Conservation (phyloP, 2,113 vertebrate genomes). For the Lepus timidus region DNA sequence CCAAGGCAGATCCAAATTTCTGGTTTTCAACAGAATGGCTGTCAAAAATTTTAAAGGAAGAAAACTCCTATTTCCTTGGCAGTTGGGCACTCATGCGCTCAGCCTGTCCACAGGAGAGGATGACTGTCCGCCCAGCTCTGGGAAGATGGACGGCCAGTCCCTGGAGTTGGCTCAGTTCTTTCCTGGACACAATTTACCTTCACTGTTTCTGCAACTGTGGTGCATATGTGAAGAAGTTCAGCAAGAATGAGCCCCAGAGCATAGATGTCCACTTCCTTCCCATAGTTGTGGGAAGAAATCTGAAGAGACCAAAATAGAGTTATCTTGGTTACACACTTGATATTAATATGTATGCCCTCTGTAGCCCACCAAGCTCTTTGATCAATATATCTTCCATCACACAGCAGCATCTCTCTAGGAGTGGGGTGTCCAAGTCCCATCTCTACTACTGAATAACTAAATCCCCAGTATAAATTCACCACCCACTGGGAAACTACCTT, state of each 20-base stretch:
- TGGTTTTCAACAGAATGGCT: conserved; percentile 1
- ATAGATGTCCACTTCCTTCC: conserved; percentile 93
- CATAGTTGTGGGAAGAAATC: conserved; percentile 83
- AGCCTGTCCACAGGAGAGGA: not conserved
- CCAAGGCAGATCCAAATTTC: not conserved
- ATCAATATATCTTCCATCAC: not conserved
- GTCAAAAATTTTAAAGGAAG: conserved; percentile 1
- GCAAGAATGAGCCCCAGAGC: conserved; percentile 93
- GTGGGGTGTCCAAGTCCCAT: not conserved
- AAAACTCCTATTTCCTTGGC: not conserved
- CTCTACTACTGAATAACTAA: not conserved
- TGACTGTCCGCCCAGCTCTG: not conserved
- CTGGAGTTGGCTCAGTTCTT: not conserved
- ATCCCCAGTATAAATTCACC: not conserved
- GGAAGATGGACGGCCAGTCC: not conserved
- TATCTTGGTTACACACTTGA: not conserved
- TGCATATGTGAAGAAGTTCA: conserved; percentile 87
- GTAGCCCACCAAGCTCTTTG: not conserved
- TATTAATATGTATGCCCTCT: not conserved
- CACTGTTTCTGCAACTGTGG: accelerated
- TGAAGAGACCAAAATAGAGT: conserved; percentile 70
- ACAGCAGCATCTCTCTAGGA: not conserved
- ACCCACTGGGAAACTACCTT: not conserved
- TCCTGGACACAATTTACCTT: conserved; percentile 77
- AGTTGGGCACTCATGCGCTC: not conserved